A percentile compares a stretch with the other conserved stretches of the same genome.
Conservation (phyloP, 1,140 invertebrate species). For the Phenacoccus solenopsis region DNA sequence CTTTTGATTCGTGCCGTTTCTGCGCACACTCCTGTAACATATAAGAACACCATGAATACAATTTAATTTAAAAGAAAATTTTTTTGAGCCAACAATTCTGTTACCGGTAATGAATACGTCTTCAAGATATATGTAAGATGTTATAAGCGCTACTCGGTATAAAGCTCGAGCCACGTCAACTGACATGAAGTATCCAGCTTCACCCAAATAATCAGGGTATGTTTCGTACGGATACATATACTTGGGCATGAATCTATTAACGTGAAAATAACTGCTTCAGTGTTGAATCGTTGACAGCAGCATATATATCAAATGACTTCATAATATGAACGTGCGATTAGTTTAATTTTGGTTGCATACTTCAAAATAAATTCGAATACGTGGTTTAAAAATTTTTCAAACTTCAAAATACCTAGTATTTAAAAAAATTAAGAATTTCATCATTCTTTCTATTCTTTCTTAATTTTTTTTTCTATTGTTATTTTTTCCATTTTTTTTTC, state of each 20-base stretch:
- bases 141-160: constrained; percentile 52
- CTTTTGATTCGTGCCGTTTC: background rate
- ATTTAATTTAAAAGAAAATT: background rate
- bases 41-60: background rate
- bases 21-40: background rate
- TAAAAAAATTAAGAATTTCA: too few species aligned
- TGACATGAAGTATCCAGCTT: constrained; percentile 72
- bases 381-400: too few species aligned
- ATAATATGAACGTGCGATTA: too few species aligned
- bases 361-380: too few species aligned
- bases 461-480: too few species aligned
- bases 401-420: too few species aligned
- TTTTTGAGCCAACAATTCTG: too few species aligned
- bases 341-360: too few species aligned
- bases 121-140: constrained; percentile 62
- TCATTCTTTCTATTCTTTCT: too few species aligned
- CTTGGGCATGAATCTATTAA: constrained; percentile 43
- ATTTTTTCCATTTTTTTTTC: too few species aligned
- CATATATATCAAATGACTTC: too few species aligned
- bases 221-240: constrained; percentile 59
- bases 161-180: constrained; percentile 49
- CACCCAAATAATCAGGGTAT: constrained; percentile 75
- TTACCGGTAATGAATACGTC: constrained; percentile 75
- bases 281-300: too few species aligned
- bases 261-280: background rate